Percentiles rank a stretch among this genome's conserved stretches.
Evolutionary conservation across 2,113 vertebrate genomes (phyloP).

Genomic region (Meriones unguiculatus): DNA sequence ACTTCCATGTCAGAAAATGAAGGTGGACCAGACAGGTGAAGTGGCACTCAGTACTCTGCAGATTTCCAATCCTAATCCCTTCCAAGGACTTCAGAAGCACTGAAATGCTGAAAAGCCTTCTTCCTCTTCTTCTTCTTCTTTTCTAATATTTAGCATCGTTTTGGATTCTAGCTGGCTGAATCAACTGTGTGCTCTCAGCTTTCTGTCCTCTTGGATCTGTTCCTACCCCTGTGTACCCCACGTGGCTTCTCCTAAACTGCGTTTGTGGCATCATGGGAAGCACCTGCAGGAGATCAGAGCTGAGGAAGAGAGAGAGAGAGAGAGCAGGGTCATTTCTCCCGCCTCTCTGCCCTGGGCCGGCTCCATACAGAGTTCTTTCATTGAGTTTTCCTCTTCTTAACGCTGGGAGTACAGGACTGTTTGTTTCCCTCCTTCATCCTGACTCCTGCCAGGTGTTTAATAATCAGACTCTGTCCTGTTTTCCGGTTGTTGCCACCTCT

Average conservation of each 20-base stretch:
- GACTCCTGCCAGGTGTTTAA: conserved; percentile 42
- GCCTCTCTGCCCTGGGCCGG: neutral
- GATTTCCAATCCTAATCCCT: neutral
- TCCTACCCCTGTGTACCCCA: neutral
- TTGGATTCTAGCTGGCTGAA: neutral
- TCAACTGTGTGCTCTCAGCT: neutral
- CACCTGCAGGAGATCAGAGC: conserved; percentile 27
- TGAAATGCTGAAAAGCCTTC: neutral
- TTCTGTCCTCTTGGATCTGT: neutral
- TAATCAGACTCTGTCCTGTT: neutral
- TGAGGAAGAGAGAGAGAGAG: neutral
- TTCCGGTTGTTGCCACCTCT: conserved; percentile 3
- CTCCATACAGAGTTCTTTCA: neutral
- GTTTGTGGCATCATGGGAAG: neutral
- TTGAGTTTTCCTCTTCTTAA: conserved; percentile 39
- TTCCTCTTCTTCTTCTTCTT: too few relatives aligned
- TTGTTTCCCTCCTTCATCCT: conserved; percentile 56
- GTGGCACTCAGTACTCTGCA: neutral
- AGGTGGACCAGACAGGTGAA: neutral
- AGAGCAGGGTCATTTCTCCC: neutral
- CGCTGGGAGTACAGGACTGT: conserved; percentile 1
- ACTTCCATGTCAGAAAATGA: neutral
- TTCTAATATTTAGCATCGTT: neutral
- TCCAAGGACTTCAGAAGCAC: neutral
- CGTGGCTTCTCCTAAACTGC: neutral